These are phyloP conservation scores for Drosophila aldrichi DNA, from an alignment of 2,888 invertebrate species.

Conservation along the genomic window DNA sequence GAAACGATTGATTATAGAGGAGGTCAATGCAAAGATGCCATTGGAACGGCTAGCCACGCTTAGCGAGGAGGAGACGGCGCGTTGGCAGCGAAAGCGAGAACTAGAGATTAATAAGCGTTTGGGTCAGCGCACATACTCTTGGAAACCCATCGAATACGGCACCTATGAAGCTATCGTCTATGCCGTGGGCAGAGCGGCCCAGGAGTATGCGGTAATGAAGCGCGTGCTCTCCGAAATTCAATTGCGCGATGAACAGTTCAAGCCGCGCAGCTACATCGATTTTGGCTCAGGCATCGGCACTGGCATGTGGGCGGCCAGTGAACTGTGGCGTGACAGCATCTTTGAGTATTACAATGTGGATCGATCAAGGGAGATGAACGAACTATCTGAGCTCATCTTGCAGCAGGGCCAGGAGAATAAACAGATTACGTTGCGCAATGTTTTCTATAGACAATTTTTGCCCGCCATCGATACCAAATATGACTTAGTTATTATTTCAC, in stretches of 20 bases:
- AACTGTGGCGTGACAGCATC: slow-evolving; percentile 90
- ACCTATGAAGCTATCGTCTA: slow-evolving; percentile 89
- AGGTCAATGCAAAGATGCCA: slow-evolving; percentile 76
- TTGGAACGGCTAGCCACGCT: slow-evolving; percentile 64
- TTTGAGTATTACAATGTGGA: slow-evolving; percentile 95
- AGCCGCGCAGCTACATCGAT: slow-evolving; percentile 92
- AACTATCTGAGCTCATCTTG: slow-evolving; percentile 90
- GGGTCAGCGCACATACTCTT: slow-evolving; percentile 89
- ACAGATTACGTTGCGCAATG: slow-evolving; percentile 87
- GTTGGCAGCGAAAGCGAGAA: slow-evolving; percentile 86
- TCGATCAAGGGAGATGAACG: slow-evolving; percentile 92
- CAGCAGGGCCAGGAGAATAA: slow-evolving; percentile 89
- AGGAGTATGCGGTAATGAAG: slow-evolving; percentile 91
- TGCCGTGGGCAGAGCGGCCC: slow-evolving; percentile 89
- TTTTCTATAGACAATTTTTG: slow-evolving; percentile 92
- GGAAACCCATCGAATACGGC: slow-evolving; percentile 91
- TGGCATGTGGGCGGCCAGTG: slow-evolving; percentile 93
- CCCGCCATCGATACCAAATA: slow-evolving; percentile 89
- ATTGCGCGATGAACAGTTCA: slow-evolving; percentile 88
- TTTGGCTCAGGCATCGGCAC: slow-evolving; percentile 97
- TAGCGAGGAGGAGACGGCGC: slow-evolving; percentile 82
- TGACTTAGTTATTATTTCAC: slow-evolving; percentile 93
- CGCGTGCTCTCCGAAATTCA: slow-evolving; percentile 91
- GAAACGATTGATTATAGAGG: slow-evolving; percentile 70
- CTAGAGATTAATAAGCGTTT: slow-evolving; percentile 87